Conservation (phyloP, 2,888 invertebrate species). For the Hetaerina titia region DNA sequence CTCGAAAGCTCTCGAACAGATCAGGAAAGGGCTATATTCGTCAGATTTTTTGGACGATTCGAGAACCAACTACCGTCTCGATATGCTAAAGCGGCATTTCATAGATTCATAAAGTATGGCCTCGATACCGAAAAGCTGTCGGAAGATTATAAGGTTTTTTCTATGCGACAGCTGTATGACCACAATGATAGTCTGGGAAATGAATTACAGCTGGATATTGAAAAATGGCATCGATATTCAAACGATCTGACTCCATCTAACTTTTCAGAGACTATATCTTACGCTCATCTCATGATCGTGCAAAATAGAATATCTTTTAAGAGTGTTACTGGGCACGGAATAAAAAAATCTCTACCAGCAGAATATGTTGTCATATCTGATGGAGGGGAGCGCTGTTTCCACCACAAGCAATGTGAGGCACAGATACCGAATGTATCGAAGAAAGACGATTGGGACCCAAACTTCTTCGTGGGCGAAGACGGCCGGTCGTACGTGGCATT, state of each 20-base stretch:
- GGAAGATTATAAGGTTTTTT: background rate
- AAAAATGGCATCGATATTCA: background rate
- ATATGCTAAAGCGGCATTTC: background rate
- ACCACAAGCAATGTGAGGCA: background rate
- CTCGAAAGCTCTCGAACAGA: background rate
- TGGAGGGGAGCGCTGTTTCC: background rate
- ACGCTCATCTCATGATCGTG: background rate
- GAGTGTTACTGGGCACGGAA: background rate
- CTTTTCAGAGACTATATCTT: background rate
- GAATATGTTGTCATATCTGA: background rate
- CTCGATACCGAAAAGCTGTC: background rate
- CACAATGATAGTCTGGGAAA: background rate
- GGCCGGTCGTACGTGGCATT: background rate
- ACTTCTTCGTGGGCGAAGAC: constrained; percentile 7
- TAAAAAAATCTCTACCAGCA: background rate
- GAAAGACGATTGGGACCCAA: background rate
- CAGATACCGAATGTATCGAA: background rate
- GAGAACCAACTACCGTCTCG: background rate
- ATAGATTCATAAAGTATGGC: background rate
- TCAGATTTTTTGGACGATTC: background rate
- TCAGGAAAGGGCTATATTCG: background rate
- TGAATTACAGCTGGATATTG: background rate
- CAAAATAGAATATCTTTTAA: background rate
- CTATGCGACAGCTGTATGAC: background rate
- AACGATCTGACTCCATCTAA: background rate